phyloP scores from a whole-genome alignment of 2,888 invertebrate genomes.

The Apamea anceps region DNA sequence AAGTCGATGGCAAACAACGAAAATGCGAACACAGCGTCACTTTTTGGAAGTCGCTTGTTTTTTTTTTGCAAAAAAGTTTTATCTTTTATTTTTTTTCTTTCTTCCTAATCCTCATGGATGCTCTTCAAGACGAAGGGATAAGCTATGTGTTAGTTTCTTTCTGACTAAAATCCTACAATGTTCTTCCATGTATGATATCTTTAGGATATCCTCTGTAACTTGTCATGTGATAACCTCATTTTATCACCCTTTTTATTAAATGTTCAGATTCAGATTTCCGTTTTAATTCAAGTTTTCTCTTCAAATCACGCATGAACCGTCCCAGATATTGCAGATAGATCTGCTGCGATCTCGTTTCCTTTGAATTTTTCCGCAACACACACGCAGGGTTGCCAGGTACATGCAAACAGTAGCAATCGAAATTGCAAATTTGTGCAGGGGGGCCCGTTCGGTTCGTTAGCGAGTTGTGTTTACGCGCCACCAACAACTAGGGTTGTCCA shows the following conservation, averaged over 20 bases:
- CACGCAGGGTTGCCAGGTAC: slow-evolving; percentile 74
- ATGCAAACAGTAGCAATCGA: slow-evolving; percentile 87
- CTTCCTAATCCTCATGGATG: not conserved
- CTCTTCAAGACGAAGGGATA: not conserved
- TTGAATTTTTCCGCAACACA: slow-evolving; percentile 54
- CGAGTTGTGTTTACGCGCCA: slow-evolving; percentile 89
- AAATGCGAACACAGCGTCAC: no score
- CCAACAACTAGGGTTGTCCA: slow-evolving; percentile 86
- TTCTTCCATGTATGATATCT: not conserved
- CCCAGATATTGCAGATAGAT: not conserved
- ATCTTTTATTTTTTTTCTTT: not conserved
- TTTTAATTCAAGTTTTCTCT: not conserved
- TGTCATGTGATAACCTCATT: not conserved
- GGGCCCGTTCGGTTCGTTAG: slow-evolving; percentile 88
- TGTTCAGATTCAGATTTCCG: not conserved
- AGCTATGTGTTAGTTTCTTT: not conserved
- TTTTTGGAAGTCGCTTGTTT: no score
- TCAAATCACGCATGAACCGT: not conserved
- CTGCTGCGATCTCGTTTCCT: slow-evolving; percentile 15
- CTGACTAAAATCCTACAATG: not conserved
- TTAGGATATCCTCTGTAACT: not conserved
- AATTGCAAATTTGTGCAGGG: slow-evolving; percentile 90
- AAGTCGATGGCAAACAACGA: no score
- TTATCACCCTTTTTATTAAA: not conserved
- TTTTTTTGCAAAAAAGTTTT: not conserved